Base-by-base conservation (phyloP, 2,113 vertebrate species). In the Poecilia latipinna region DNA sequence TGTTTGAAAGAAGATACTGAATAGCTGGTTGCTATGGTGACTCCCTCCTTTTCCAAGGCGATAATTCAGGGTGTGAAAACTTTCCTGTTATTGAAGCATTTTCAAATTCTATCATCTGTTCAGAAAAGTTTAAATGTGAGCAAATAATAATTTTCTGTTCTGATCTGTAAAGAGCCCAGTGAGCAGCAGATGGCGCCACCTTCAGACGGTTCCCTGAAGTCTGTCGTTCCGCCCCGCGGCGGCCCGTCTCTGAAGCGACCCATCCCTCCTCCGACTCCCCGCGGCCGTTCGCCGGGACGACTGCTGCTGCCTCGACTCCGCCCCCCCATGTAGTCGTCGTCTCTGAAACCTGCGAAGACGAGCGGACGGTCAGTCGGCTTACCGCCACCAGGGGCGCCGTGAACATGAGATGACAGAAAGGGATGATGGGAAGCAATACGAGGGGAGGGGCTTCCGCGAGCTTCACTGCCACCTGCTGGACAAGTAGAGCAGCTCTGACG, bases 201-300 rank as follows among this genome's bases (percentile, higher is more conserved):
- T 92, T 99, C 98, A 95, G 98, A 97, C 7, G 97, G 97, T 95
- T 99, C 98, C 95, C 96, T 95, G 92, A 99, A 99, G 90, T 99
- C 98, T 93, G 95, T 93, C 64, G 87, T 82, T 87, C 93, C 92
- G 3, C 94, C 96, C 0, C 96, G 97, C 1, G 96, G 96, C 65
- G 96, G 97, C 44, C 93, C 96, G 0, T 99, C 98, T 94, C 97
- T 94, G 91, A 92, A 98, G 78, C 97, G 97, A 3, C 95, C 94
- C 0, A 94, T 94, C 31, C 90, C 92, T 4, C 90, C 71, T 1
- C 65, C 74, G 2, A 61, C 74, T 60, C 24, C 95, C 77, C 96
- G 95, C 87, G 96, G 94, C 83, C 98, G 94, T 74, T 98, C 98
- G 0, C 96, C 94, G 0, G 95, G 95, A 80, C 97, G 96, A 83